Evolutionary conservation across 2,888 invertebrate genomes (phyloP).

Genomic region (Lepidochrysops patricia): DNA sequence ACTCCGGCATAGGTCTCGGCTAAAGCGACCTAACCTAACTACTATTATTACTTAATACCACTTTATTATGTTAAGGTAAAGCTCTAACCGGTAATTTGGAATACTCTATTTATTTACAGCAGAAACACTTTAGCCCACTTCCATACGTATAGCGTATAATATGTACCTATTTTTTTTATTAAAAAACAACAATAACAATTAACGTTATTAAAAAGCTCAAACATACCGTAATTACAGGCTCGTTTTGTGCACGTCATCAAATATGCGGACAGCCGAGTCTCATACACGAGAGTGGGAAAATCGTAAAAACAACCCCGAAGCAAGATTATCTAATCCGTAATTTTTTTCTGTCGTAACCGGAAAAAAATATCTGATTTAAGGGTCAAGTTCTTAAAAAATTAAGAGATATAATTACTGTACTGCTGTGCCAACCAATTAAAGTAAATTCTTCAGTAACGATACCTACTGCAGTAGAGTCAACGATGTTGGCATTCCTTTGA

Average conservation of each 20-base stretch:
- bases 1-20: conserved; percentile 24
- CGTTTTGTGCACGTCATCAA: background rate
- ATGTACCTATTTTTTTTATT: too few species aligned
- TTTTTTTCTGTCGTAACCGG: too few species aligned
- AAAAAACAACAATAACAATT: too few species aligned
- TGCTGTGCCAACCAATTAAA: background rate
- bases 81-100: background rate
- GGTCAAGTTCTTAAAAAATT: background rate
- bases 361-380: background rate
- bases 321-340: too few species aligned
- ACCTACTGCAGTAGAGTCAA: background rate
- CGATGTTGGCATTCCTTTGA: background rate
- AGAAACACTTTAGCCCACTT: too few species aligned
- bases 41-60: background rate
- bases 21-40: conserved; percentile 17
- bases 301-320: too few species aligned
- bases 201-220: background rate
- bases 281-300: background rate
- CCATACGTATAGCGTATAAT: background rate
- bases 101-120: background rate
- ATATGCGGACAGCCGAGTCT: background rate
- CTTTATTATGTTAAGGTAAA: background rate
- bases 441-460: background rate
- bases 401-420: background rate
- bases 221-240: background rate